phyloP scores from a whole-genome alignment of 1,140 invertebrate genomes.

The Oedothorax gibbosus region DNA sequence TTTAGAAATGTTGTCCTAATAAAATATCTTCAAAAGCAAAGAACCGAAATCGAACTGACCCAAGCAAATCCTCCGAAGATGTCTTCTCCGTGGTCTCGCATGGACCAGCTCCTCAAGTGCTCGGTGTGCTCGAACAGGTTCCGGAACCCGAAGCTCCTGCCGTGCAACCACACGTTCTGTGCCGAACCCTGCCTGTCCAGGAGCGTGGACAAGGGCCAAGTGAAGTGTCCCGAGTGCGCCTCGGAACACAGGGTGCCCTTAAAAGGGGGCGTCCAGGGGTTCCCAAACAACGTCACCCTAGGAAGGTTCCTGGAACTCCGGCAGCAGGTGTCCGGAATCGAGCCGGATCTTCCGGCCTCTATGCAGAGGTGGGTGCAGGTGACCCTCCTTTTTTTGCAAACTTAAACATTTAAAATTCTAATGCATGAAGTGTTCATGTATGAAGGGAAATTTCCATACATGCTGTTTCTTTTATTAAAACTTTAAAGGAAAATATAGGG shows the following conservation, averaged over 20 bases:
- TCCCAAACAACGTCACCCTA: conserved; percentile 94
- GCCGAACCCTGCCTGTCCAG: conserved; percentile 98
- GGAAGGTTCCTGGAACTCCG: conserved; percentile 94
- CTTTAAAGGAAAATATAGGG: too few species aligned
- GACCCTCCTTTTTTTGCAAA: too few species aligned
- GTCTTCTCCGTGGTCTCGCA: conserved; percentile 73
- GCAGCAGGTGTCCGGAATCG: conserved; percentile 77
- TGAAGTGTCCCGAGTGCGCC: conserved; percentile 98
- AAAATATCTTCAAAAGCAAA: not conserved
- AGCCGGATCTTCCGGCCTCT: conserved; percentile 62
- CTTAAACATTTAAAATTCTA: too few species aligned
- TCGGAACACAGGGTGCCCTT: conserved; percentile 96
- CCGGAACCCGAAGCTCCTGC: conserved; percentile 94
- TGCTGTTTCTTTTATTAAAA: too few species aligned
- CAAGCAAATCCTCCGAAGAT: conserved; percentile 22
- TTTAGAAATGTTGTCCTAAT: not conserved
- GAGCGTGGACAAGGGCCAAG: conserved; percentile 84
- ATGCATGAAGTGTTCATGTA: too few species aligned
- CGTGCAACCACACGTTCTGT: conserved; percentile 99
- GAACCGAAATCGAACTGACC: too few species aligned
- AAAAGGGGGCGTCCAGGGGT: conserved; percentile 84
- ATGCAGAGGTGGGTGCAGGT: conserved; percentile 65
- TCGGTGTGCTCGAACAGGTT: conserved; percentile 97
- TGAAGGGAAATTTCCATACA: too few species aligned
- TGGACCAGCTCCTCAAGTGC: conserved; percentile 96